Conservation (phyloP, 2,888 invertebrate species). For the Eristalis tenax region DNA sequence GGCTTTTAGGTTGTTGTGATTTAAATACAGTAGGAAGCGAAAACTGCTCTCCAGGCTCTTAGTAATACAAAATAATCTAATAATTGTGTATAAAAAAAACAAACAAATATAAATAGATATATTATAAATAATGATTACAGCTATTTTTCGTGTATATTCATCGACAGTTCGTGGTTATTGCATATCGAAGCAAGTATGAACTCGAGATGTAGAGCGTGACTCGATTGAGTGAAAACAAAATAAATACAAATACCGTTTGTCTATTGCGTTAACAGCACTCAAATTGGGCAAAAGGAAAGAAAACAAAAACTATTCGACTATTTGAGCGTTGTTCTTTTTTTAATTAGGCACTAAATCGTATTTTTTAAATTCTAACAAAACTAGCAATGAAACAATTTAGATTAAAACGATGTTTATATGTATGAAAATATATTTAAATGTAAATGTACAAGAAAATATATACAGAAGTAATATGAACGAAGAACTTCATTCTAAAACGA, state of each 20-base stretch:
- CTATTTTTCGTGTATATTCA: slow-evolving; percentile 16
- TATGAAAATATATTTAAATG: slow-evolving; percentile 65
- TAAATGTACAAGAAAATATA: slow-evolving; percentile 66
- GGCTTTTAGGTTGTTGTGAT: slow-evolving; percentile 42
- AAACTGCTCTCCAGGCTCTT: slow-evolving; percentile 36
- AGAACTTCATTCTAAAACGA: slow-evolving; percentile 20
- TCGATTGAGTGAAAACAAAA: neutral
- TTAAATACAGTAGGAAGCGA: neutral
- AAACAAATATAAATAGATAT: neutral
- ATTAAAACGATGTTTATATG: slow-evolving; percentile 51
- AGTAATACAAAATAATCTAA: slow-evolving; percentile 29
- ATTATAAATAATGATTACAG: slow-evolving; percentile 12
- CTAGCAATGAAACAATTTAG: slow-evolving; percentile 62
- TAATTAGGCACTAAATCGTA: slow-evolving; percentile 33
- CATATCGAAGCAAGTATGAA: slow-evolving; percentile 9
- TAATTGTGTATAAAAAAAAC: slow-evolving; percentile 37
- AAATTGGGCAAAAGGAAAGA: neutral
- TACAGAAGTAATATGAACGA: slow-evolving; percentile 42
- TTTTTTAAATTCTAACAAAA: slow-evolving; percentile 29
- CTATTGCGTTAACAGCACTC: neutral
- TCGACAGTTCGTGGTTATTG: slow-evolving; percentile 23
- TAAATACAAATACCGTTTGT: slow-evolving; percentile 15
- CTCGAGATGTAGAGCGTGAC: neutral
- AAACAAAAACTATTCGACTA: neutral
- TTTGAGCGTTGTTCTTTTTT: neutral